Percentiles rank a stretch among this genome's conserved stretches.
Evolutionary conservation across 1,140 invertebrate genomes (phyloP).

Genomic region (Psilanteris sp.): DNA sequence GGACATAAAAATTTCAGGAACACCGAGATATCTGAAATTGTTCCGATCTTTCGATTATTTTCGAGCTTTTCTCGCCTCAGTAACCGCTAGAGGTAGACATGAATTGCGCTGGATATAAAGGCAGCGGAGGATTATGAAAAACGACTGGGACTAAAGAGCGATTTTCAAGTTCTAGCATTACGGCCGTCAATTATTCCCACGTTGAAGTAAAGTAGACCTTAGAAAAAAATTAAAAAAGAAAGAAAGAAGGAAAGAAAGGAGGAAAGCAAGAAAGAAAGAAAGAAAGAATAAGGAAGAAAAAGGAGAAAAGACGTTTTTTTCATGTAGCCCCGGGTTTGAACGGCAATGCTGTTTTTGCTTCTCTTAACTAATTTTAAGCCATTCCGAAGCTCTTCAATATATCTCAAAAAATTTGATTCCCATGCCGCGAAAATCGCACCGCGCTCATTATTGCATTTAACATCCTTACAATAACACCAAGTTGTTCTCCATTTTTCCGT

Average conservation of each 20-base stretch:
- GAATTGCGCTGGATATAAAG: constrained; percentile 61
- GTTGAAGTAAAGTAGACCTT: constrained; percentile 59
- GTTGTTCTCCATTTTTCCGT: constrained; percentile 1
- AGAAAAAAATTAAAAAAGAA: constrained; percentile 54
- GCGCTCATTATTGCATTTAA: constrained; percentile 33
- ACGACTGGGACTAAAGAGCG: constrained; percentile 60
- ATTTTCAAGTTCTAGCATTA: constrained; percentile 63
- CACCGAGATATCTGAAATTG: constrained; percentile 51
- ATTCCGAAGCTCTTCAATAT: constrained; percentile 35
- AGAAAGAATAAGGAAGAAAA: constrained; percentile 41
- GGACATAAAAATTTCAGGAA: constrained; percentile 8
- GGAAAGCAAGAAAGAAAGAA: constrained; percentile 39
- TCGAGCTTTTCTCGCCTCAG: constrained; percentile 57
- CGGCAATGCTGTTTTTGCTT: constrained; percentile 34
- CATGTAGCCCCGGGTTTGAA: constrained; percentile 25
- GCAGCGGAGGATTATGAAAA: constrained; percentile 63
- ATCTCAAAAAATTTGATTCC: constrained; percentile 32
- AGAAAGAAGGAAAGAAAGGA: constrained; percentile 29
- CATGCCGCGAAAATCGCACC: constrained; percentile 12
- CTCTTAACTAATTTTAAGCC: constrained; percentile 45
- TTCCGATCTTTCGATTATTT: constrained; percentile 62
- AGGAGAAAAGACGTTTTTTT: constrained; percentile 15
- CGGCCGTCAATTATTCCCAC: constrained; percentile 61
- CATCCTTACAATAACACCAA: constrained; percentile 22
- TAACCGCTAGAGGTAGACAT: constrained; percentile 53